A percentile compares a stretch with the other conserved stretches of the same genome.
Conservation (phyloP, 1,140 invertebrate species). For the Choristoneura fumiferana region DNA sequence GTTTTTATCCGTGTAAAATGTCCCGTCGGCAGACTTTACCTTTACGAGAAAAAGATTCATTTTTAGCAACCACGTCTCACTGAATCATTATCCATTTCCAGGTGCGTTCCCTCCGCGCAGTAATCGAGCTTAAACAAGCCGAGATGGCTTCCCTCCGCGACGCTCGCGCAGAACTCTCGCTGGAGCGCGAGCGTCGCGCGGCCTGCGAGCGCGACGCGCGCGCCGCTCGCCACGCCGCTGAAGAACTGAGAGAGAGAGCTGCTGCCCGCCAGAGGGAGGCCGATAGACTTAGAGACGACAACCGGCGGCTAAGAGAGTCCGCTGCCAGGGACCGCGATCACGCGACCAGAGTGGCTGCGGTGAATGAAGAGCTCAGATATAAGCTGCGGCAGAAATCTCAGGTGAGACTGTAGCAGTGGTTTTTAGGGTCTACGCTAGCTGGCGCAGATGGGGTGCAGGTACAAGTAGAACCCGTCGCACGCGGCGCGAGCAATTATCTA, state of each 20-base stretch:
- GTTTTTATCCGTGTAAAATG: no score
- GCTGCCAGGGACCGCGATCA: slow-evolving; percentile 86
- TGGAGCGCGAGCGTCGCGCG: slow-evolving; percentile 78
- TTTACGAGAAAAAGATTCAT: no score
- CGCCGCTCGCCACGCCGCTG: slow-evolving; percentile 71
- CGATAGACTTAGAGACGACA: slow-evolving; percentile 75
- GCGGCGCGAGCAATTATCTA: no score
- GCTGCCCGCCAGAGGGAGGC: slow-evolving; percentile 72
- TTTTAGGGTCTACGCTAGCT: no score
- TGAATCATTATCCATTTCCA: slow-evolving; percentile 44
- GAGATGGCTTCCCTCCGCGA: slow-evolving; percentile 85
- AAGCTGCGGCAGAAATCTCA: slow-evolving; percentile 88
- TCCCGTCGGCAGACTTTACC: no score
- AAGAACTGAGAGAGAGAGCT: slow-evolving; percentile 79
- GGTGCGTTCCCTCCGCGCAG: slow-evolving; percentile 86
- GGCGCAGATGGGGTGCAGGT: no score
- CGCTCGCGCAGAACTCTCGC: slow-evolving; percentile 80
- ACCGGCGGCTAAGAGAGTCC: slow-evolving; percentile 84
- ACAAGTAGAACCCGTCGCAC: no score
- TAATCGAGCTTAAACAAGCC: slow-evolving; percentile 86
- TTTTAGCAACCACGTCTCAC: no score
- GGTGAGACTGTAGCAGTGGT: slow-evolving; percentile 46
- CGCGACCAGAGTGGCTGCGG: slow-evolving; percentile 86
- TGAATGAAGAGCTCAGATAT: slow-evolving; percentile 93
- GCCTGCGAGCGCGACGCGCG: slow-evolving; percentile 78